Evolutionary conservation across 2,113 vertebrate species (phyloP).

Genomic region (Cygnus buccinator): DNA sequence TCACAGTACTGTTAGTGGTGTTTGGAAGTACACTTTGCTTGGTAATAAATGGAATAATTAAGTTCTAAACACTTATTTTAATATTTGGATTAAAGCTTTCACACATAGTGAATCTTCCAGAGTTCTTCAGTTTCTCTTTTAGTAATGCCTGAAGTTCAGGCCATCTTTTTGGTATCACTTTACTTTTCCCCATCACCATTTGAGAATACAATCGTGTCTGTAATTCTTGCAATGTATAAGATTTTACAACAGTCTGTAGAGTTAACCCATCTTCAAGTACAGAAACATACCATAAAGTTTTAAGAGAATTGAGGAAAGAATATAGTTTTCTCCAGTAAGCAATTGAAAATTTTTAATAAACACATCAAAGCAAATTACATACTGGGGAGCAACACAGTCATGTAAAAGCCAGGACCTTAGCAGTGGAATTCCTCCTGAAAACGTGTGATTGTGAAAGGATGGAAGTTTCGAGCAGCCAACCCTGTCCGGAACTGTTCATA

Average conservation of each 20-base stretch:
- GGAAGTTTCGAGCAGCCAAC: background rate
- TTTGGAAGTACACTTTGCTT: background rate
- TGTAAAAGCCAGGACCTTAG: background rate
- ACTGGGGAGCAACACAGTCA: background rate
- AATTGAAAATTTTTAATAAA: background rate
- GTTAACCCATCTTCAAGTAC: background rate
- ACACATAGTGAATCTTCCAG: background rate
- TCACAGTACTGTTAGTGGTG: background rate
- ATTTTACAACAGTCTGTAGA: background rate
- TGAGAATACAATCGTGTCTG: background rate
- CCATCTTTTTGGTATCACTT: background rate
- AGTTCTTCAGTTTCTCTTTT: background rate
- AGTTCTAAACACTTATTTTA: background rate
- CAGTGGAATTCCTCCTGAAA: background rate
- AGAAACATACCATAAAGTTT: background rate
- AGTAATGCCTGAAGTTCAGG: background rate
- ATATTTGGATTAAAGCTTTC: background rate
- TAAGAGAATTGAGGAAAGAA: background rate
- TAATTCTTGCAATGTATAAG: background rate
- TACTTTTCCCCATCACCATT: background rate
- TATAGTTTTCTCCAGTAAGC: background rate
- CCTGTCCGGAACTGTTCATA: background rate
- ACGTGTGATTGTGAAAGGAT: background rate
- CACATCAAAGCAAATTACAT: background rate
- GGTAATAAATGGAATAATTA: background rate